phyloP scores from a whole-genome alignment of 2,797 vertebrate genomes.

The Choloepus didactylus region DNA sequence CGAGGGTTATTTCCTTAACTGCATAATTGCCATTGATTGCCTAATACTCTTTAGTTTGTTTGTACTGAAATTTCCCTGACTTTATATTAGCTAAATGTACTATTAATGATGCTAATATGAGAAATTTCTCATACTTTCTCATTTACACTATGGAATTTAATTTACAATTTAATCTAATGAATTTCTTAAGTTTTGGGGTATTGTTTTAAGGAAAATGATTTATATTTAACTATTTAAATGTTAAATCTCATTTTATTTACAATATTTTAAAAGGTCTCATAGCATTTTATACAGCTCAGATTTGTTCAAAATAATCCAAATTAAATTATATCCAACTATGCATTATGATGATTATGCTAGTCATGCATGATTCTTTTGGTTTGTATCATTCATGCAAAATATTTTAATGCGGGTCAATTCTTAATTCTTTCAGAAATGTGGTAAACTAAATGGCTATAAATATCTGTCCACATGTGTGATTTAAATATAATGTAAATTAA shows the following conservation, averaged over 20 bases:
- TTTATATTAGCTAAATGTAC: background rate
- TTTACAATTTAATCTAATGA: background rate
- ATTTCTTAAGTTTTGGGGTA: background rate
- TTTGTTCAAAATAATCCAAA: constrained; percentile 13
- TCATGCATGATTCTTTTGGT: background rate
- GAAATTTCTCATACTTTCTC: background rate
- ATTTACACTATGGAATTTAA: background rate
- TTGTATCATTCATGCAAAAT: background rate
- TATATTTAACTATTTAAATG: background rate
- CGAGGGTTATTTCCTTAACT: background rate
- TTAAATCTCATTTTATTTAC: background rate
- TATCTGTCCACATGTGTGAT: background rate
- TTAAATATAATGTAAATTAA: background rate
- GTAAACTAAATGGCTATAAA: background rate
- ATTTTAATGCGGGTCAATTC: background rate
- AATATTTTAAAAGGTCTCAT: background rate
- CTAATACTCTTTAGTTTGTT: background rate
- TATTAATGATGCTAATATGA: background rate
- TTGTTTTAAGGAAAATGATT: background rate
- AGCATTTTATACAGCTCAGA: background rate
- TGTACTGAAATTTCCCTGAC: background rate
- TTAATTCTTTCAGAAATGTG: background rate
- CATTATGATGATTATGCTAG: background rate
- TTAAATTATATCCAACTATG: background rate
- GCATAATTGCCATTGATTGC: background rate